Base-by-base conservation (phyloP, 2,113 vertebrate genomes). In the Todiramphus saurophagus region DNA sequence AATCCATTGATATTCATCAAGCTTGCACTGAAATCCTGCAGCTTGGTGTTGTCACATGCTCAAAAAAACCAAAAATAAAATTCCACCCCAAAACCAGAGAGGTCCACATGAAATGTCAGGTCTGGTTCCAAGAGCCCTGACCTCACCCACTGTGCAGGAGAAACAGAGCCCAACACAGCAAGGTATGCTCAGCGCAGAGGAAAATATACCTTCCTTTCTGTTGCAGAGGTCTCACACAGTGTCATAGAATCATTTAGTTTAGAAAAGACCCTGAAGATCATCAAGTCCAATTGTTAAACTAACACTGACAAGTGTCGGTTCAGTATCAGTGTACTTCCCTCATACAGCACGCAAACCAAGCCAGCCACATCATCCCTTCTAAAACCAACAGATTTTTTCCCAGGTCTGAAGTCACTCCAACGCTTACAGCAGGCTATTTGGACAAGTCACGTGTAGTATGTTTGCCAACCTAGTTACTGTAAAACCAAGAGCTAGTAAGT, bases 381-480 rank as follows among this genome's bases (percentile, higher is more conserved):
- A 91, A 90, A 91, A 33, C 3, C 25, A 85, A 76, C 5, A 0
- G 3, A 8, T 48, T 66, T 69, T 77, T 70, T 80, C 7, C 39
- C 69, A 83, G 6, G 6, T 59, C 46, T 11, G 27, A 63, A 56
- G 56, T 39, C 43, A 14, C 68, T 64, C 84, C 35, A 18, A 50
- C 23, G 15, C 16, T 51, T 44, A 30, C 3, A 62, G 46, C 13
- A 7, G 1, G 4, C 35, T 66, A 41, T 58, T 55, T 50, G 37
- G 56, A 80, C 20, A 55, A 55, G 88, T 90, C 51, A 39, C 1
- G 0, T 6, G 25, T 0, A 39, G 50, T 7, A 11, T n/a, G 31
- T 69, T 82, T 89, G 55, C 68, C 83, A 87, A 43, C 37, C 83
- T 51, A 53, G 89, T 92, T 93, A 94, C 74, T 87, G 94, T 76